phyloP scores from a whole-genome alignment of 1,140 invertebrate species.

The Tachypleus tridentatus region DNA sequence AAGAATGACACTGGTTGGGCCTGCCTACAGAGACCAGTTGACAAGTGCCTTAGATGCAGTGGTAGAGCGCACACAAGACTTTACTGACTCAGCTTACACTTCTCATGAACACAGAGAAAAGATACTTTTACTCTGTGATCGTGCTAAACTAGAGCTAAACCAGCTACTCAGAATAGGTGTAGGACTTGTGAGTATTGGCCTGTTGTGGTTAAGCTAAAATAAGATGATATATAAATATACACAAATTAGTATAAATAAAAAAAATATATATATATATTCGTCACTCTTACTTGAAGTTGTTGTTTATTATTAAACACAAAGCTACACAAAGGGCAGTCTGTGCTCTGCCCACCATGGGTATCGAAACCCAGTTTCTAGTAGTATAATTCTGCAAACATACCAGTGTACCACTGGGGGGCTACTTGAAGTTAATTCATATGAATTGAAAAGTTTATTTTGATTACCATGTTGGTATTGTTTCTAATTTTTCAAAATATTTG shows the following conservation, averaged over 20 bases:
- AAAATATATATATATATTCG: neutral
- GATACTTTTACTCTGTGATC: constrained; percentile 79
- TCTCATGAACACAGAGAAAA: constrained; percentile 92
- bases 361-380: too few species aligned
- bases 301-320: too few species aligned
- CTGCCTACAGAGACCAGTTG: constrained; percentile 55
- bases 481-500: too few species aligned
- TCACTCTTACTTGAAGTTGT: constrained; percentile 1
- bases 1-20: constrained; percentile 50
- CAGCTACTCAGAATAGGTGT: constrained; percentile 70
- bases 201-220: too few species aligned
- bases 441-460: too few species aligned
- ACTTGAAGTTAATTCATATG: too few species aligned
- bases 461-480: too few species aligned
- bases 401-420: too few species aligned
- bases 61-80: constrained; percentile 84
- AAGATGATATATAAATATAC: too few species aligned
- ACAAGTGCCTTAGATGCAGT: constrained; percentile 72
- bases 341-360: too few species aligned
- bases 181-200: constrained; percentile 52
- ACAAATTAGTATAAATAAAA: neutral
- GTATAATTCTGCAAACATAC: too few species aligned
- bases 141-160: constrained; percentile 70
- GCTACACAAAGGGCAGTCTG: too few species aligned
- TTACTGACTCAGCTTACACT: constrained; percentile 98